Evolutionary conservation across 2,113 vertebrate genomes (phyloP).

Genomic region (Cricetomys ansorgei): DNA sequence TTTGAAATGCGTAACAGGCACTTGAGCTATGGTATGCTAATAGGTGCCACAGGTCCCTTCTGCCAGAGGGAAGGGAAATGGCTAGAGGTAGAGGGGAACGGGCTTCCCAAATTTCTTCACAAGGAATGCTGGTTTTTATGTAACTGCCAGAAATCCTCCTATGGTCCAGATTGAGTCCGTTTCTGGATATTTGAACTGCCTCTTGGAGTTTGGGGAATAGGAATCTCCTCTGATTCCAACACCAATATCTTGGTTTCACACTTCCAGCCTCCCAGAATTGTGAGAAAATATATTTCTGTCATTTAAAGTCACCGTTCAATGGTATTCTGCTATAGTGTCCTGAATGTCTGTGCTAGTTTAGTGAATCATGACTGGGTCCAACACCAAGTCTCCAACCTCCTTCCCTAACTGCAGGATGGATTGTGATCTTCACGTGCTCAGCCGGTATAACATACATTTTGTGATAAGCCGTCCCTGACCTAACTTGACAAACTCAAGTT

Average conservation of each 20-base stretch:
- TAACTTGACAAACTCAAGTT: background rate
- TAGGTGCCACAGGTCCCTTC: background rate
- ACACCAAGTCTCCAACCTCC: too few relatives aligned
- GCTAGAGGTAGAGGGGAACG: background rate
- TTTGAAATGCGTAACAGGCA: too few relatives aligned
- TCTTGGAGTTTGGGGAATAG: background rate
- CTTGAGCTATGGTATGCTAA: background rate
- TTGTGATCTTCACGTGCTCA: background rate
- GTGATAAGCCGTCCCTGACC: background rate
- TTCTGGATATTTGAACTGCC: background rate
- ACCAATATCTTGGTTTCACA: background rate
- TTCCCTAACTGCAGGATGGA: background rate
- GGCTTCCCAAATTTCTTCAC: background rate
- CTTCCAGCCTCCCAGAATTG: background rate
- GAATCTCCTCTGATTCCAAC: background rate
- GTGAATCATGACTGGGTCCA: background rate
- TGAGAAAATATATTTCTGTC: background rate
- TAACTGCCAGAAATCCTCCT: background rate
- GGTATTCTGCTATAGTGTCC: background rate
- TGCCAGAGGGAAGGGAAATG: background rate
- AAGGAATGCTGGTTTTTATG: background rate
- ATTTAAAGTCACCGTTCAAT: background rate
- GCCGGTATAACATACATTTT: background rate
- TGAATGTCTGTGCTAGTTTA: background rate
- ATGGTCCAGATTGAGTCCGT: background rate